Conservation (phyloP, 2,797 vertebrate species). For the Natrix natrix region DNA sequence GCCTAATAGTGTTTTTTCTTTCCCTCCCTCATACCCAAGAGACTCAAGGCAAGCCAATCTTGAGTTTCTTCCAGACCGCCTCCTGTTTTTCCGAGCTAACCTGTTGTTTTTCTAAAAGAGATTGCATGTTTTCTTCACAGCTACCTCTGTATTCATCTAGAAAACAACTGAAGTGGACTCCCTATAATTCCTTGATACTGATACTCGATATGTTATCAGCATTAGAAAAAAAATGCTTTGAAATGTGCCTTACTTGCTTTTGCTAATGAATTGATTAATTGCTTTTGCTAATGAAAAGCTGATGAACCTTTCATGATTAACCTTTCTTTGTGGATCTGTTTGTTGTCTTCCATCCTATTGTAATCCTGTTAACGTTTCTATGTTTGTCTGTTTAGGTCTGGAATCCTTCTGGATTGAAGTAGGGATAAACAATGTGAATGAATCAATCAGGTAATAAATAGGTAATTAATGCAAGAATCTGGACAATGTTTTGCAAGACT, state of each 20-base stretch:
- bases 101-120: not conserved
- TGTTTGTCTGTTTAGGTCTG: not conserved
- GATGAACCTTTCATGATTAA: not conserved
- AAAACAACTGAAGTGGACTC: constrained; percentile 13
- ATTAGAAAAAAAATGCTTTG: not conserved
- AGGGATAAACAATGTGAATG: not conserved
- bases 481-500: not conserved
- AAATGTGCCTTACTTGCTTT: not conserved
- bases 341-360: not conserved
- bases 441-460: not conserved
- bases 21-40: not conserved
- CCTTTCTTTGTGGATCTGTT: not conserved
- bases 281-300: not conserved
- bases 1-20: not conserved
- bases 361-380: not conserved
- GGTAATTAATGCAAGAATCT: not conserved
- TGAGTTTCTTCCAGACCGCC: not conserved
- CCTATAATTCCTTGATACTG: not conserved
- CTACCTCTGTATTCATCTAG: not conserved
- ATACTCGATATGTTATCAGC: not conserved
- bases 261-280: not conserved
- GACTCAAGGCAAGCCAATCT: not conserved
- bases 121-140: not conserved
- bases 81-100: not conserved
- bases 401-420: not conserved